Evolutionary conservation across 2,888 invertebrate species (phyloP), one percentile per base, ranked within the genome.

Genomic region (Nephrotoma flavescens): DNA sequence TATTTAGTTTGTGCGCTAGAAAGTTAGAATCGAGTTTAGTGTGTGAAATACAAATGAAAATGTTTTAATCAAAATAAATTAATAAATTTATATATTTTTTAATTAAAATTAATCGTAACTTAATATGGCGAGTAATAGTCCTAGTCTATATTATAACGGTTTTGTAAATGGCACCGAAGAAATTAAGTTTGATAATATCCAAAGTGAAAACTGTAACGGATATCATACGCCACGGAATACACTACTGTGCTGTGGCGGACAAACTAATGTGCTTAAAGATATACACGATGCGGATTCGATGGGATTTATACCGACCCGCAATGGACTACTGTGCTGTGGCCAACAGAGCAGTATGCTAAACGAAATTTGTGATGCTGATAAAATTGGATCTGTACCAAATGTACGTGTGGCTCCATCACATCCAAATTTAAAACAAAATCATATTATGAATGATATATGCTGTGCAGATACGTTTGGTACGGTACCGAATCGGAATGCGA

Each of bases 161-260:
- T 45, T 45, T 5, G 45, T 47, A 12, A 86, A 31, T 44, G 45
- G 31, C 0, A 19, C 31, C 31, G 47, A 86, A 31, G 31, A 85
- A 12, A 85, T 44, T 7, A 42, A 15, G 7, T 42, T 42, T 85
- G 44, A 86, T 44, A 86, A 86, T 86, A 42, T 31, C 7, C 88
- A 90, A 84, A 87, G 89, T 86, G 90, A 90, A 44, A 89, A 90
- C 88, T 91, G 91, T 41, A 87, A 86, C 89, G 90, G 91, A 90
- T 91, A 91, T 71, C 19, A 71, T 92, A 92, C 93, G 92, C 93
- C 91, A 91, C 92, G 91, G 91, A 92, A 91, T 88, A 89, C 89
- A 4, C 88, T 89, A 85, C 89, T 89, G 87, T 89, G 89, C 87
- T 89, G 89, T 86, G 85, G 85, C 19, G 71, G 71, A n/a, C 84